Evolutionary conservation across 2,797 vertebrate genomes (phyloP).

Genomic region (Parauchenoglanis punctatus): DNA sequence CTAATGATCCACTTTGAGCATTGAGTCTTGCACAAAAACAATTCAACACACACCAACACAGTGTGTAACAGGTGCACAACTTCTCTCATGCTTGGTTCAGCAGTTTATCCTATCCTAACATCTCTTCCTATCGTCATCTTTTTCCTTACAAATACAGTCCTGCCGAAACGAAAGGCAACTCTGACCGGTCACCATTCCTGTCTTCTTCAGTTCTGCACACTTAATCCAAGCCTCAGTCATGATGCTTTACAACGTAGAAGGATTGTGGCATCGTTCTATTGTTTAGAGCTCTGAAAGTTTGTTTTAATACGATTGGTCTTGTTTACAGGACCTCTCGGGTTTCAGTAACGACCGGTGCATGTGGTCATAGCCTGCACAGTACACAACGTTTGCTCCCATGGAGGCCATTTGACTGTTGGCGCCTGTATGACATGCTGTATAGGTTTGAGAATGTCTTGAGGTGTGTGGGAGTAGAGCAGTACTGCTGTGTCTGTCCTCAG

Average conservation of each 20-base stretch:
- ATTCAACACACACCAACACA: neutral
- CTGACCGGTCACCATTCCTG: slow-evolving; percentile 18
- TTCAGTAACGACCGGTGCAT: neutral
- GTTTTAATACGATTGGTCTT: neutral
- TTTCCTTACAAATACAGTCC: neutral
- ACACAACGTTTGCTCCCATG: slow-evolving; percentile 6
- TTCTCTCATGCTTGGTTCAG: neutral
- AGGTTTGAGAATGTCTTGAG: slow-evolving; percentile 35
- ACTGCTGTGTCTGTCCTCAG: slow-evolving; percentile 27
- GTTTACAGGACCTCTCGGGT: neutral
- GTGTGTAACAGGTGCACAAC: slow-evolving; percentile 8
- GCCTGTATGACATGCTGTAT: slow-evolving; percentile 9
- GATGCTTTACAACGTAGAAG: neutral
- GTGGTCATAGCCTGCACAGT: neutral
- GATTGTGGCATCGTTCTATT: neutral
- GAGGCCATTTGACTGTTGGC: slow-evolving; percentile 16
- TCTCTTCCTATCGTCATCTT: neutral
- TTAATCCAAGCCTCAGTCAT: neutral
- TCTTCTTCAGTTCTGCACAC: neutral
- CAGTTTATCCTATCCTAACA: neutral
- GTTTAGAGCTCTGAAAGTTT: neutral
- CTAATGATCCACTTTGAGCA: slow-evolving; percentile 15
- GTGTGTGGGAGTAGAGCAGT: slow-evolving; percentile 37
- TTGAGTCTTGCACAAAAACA: slow-evolving; percentile 6
- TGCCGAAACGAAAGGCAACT: slow-evolving; percentile 15